Evolutionary conservation across 2,797 vertebrate species (phyloP).

Genomic region (Cryptoblepharus egeriae): DNA sequence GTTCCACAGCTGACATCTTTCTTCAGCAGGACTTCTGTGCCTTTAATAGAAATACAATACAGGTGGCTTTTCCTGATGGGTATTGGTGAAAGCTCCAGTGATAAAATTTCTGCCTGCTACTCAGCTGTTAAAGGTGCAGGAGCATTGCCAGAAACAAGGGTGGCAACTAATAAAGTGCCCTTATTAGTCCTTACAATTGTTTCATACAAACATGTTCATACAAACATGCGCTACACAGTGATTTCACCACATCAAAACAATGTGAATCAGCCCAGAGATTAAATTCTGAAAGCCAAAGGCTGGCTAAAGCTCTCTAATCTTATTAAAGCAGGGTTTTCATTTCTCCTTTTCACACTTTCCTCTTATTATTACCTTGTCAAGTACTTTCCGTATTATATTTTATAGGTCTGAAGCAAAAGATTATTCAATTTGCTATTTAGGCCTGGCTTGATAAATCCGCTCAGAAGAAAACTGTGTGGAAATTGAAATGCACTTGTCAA

Average conservation of each 20-base stretch:
- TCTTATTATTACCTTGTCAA: conserved; percentile 67
- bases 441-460: conserved; percentile 67
- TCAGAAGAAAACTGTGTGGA: conserved; percentile 37
- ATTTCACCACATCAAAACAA: neutral
- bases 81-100: neutral
- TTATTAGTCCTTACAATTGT: neutral
- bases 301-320: neutral
- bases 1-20: neutral
- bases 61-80: neutral
- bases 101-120: neutral
- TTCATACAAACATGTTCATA: neutral
- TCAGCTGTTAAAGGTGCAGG: neutral
- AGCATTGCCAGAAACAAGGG: neutral
- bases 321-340: conserved; percentile 25
- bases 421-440: conserved; percentile 74
- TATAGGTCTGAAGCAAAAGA: conserved; percentile 65
- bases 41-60: neutral
- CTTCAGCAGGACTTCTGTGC: neutral
- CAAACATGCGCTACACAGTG: neutral
- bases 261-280: neutral
- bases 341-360: conserved; percentile 38
- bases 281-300: neutral
- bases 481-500: conserved; percentile 61
- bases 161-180: neutral
- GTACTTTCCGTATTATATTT: conserved; percentile 66